phyloP scores from a whole-genome alignment of 1,140 invertebrate genomes.

The Drosophila seguyi region DNA sequence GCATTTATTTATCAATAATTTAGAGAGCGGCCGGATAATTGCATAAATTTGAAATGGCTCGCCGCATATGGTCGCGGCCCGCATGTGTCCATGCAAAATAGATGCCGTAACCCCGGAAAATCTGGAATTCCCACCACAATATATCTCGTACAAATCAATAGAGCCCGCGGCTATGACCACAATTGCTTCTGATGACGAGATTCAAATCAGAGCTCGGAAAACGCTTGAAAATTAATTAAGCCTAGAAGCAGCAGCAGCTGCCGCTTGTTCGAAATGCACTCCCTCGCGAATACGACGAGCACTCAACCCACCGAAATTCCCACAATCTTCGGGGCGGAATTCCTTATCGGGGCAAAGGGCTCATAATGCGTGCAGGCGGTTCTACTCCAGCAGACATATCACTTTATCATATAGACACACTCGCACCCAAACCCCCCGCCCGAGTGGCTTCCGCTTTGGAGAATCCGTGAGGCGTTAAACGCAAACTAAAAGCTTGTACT shows the following conservation, averaged over 20 bases:
- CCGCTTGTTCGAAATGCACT: constrained; percentile 49
- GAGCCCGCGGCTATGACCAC: constrained; percentile 44
- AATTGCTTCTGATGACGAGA: constrained; percentile 60
- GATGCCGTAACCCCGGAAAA: constrained; percentile 22
- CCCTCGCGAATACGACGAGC: constrained; percentile 2
- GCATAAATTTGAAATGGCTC: constrained; percentile 70
- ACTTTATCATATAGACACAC: constrained; percentile 61
- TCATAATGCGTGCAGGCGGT: constrained; percentile 58
- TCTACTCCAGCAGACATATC: constrained; percentile 50
- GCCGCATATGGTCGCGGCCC: constrained; percentile 34
- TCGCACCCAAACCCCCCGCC: neutral
- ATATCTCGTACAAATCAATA: constrained; percentile 49
- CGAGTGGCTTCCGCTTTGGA: constrained; percentile 55
- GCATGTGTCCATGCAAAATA: constrained; percentile 45
- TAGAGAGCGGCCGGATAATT: constrained; percentile 48
- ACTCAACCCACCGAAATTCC: constrained; percentile 16
- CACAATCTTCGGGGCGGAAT: constrained; percentile 31
- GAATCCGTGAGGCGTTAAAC: constrained; percentile 80
- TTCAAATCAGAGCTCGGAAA: constrained; percentile 71
- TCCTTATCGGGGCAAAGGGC: constrained; percentile 36
- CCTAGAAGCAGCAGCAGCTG: constrained; percentile 45
- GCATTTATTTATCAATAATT: constrained; percentile 58
- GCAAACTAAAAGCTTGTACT: constrained; percentile 77
- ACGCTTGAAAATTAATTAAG: constrained; percentile 80
- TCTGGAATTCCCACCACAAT: constrained; percentile 49